These are phyloP conservation scores for Anadara kagoshimensis DNA, from an alignment of 1,140 invertebrate genomes.

Conservation along the genomic window DNA sequence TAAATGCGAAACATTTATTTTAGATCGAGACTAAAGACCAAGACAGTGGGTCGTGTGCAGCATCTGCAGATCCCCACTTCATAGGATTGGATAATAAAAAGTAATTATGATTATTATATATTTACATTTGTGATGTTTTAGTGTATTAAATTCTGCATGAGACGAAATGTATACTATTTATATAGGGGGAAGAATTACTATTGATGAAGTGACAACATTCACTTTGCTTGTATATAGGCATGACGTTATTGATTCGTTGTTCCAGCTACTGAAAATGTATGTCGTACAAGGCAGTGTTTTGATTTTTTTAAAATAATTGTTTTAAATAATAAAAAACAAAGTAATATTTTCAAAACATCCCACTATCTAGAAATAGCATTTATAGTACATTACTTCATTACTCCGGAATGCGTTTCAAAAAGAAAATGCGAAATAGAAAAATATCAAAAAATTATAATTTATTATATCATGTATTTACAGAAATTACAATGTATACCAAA, in stretches of 20 bases:
- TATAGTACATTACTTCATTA: no score
- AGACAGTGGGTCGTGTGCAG: not conserved
- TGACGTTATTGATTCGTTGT: no score
- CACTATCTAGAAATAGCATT: no score
- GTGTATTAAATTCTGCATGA: not conserved
- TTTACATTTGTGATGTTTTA: not conserved
- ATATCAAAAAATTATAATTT: not conserved
- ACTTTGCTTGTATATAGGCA: no score
- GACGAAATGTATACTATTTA: not conserved
- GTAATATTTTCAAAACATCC: no score
- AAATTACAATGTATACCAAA: no score
- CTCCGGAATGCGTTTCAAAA: no score
- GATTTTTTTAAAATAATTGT: no score
- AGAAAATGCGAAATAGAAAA: not conserved
- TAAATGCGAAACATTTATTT: not conserved
- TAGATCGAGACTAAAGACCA: not conserved
- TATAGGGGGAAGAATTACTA: not conserved
- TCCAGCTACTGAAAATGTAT: no score
- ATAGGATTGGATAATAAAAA: not conserved
- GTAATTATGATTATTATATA: not conserved
- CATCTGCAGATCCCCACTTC: constrained; percentile 3
- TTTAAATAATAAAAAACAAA: no score
- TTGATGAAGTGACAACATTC: not conserved
- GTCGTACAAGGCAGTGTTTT: no score
- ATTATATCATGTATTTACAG: no score